Evolutionary conservation across 2,113 vertebrate genomes (phyloP).

Genomic region (Phalacrocorax brasilianus): DNA sequence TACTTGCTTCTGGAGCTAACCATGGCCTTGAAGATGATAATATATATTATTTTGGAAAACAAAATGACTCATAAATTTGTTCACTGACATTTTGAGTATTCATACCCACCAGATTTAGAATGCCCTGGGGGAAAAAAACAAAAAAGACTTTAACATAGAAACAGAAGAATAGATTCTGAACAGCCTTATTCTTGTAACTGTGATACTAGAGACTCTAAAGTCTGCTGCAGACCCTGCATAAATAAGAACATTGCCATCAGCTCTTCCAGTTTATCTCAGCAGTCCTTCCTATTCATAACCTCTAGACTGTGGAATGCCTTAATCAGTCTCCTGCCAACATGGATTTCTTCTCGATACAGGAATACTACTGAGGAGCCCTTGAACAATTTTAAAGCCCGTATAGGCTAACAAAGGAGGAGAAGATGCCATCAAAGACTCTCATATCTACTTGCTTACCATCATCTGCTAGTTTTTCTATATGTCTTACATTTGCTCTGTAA

Average conservation of each 20-base stretch:
- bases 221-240: not conserved
- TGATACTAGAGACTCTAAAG: not conserved
- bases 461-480: not conserved
- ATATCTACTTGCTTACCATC: not conserved
- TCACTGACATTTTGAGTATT: not conserved
- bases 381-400: not conserved
- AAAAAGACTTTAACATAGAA: not conserved
- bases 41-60: not conserved
- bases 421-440: not conserved
- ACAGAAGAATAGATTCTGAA: not conserved
- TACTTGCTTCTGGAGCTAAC: not conserved
- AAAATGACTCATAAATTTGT: not conserved
- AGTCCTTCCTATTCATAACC: not conserved
- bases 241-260: not conserved
- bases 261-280: not conserved
- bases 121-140: rapidly evolving
- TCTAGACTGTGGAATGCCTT: not conserved
- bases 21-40: not conserved
- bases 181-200: not conserved
- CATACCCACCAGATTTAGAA: not conserved
- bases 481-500: not conserved
- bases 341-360: not conserved
- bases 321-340: not conserved
- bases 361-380: not conserved
- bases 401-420: not conserved